These are phyloP conservation scores for Leuciscus waleckii DNA, from an alignment of 2,797 vertebrate genomes.

Conservation along the genomic window DNA sequence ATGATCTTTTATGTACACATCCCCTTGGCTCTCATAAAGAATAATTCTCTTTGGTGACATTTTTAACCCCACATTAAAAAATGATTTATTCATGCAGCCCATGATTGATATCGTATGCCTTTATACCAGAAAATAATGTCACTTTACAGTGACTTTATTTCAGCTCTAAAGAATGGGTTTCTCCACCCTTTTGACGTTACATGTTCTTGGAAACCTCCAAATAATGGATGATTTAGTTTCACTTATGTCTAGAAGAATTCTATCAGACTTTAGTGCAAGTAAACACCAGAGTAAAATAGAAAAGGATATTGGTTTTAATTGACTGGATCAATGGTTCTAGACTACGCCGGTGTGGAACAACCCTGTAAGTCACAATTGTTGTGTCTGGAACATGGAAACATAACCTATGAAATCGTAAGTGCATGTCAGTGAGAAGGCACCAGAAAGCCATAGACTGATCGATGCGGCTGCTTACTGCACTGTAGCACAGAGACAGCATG, in stretches of 20 bases:
- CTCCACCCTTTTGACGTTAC: neutral
- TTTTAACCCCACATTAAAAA: neutral
- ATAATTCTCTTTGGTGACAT: neutral
- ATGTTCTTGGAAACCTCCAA: neutral
- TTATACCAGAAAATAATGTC: conserved; percentile 7
- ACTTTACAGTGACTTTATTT: neutral
- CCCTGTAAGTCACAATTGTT: conserved; percentile 38
- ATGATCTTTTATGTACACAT: neutral
- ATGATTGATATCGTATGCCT: neutral
- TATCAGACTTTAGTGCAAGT: conserved; percentile 9
- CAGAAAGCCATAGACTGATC: conserved; percentile 37
- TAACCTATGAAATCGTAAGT: neutral
- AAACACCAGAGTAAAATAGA: conserved; percentile 12
- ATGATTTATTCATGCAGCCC: neutral
- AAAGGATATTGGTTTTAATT: conserved; percentile 21
- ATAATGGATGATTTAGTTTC: neutral
- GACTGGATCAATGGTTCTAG: conserved; percentile 42
- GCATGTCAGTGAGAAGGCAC: conserved; percentile 20
- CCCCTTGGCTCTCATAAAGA: neutral
- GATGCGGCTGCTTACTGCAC: conserved; percentile 10
- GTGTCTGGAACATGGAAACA: conserved; percentile 40
- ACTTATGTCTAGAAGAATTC: neutral
- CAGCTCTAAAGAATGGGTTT: neutral
- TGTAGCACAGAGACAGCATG: conserved; percentile 25
- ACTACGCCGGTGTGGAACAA: conserved; percentile 33